Base-by-base conservation (phyloP, 2,113 vertebrate species). In the Aix galericulata region DNA sequence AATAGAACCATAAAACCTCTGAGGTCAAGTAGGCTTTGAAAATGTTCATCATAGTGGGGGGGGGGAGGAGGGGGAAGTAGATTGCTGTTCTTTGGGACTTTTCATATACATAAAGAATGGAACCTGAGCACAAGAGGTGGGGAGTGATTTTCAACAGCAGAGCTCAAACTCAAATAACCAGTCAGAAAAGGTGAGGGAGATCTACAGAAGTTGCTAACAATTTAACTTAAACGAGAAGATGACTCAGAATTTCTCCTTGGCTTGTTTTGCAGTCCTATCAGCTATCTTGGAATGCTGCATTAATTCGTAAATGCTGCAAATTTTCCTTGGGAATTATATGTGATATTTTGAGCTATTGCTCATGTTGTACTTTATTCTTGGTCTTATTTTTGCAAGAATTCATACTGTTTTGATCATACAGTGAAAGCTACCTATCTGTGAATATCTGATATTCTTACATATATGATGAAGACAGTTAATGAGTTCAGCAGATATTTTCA, bases 11-110 rank as follows among this genome's bases (percentile, higher is more conserved):
- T 18, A 95, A 97, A 97, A 89, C 90, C 89, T 95, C 86, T 90
- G 83, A 96, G 87, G 77, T 93, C 56, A 92, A 83, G 76, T 14
- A 94, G 75, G 34, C 94, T 97, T 97, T 95, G 94, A 96, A 96
- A 95, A 94, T 72, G 85, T 53, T 84, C 69, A 91, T 82, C 42
- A 80, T 79, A 67, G 64, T 55, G 46, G 73, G 11, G 40, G 5
- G 40, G 5, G 40, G 5, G 40, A 13, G 40, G 5, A 9, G 10
- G 38, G 13, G 13, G 12, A 40, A 40, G 84, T 64, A 93, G 82
- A 92, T 86, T 79, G 55, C 73, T 75, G 66, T 92, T 95, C 91
- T 91, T 89, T 50, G 80, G 23, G 91, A 90, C 48, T 92, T 89
- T 88, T 42, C 90, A 31, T 81, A 55, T 34, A 69, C 34, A 64